Conservation (phyloP, 2,888 invertebrate genomes). For the Drosophila macrospina region DNA sequence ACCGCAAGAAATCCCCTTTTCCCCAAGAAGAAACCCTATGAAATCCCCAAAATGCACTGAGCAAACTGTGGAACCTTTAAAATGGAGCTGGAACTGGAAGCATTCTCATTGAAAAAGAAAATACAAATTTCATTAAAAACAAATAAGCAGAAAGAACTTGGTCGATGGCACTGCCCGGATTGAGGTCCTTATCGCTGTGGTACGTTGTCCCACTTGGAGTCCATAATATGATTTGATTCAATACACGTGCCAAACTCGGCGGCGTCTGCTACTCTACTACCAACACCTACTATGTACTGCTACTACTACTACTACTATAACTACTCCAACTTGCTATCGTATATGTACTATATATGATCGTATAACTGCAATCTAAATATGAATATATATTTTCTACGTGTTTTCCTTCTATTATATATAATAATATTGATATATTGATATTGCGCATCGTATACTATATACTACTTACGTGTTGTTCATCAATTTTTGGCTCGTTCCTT, state of each 20-base stretch:
- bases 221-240: conserved; percentile 41
- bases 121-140: background rate
- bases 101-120: conserved; percentile 13
- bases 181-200: conserved; percentile 51
- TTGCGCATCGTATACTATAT: conserved; percentile 46
- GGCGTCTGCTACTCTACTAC: conserved; percentile 60
- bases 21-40: conserved; percentile 12
- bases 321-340: conserved; percentile 52
- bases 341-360: conserved; percentile 34
- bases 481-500: conserved; percentile 76
- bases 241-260: conserved; percentile 54
- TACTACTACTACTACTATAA: conserved; percentile 30
- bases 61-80: conserved; percentile 18
- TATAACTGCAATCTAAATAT: conserved; percentile 12
- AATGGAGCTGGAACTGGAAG: conserved; percentile 31
- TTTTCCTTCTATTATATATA: conserved; percentile 50
- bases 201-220: conserved; percentile 64
- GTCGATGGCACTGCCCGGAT: conserved; percentile 48
- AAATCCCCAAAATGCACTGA: conserved; percentile 26
- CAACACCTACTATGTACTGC: conserved; percentile 36
- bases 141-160: conserved; percentile 15
- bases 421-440: conserved; percentile 50
- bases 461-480: conserved; percentile 65
- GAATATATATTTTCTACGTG: conserved; percentile 73
- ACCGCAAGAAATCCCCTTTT: background rate